Evolutionary conservation across 1,140 invertebrate species (phyloP).

Genomic region (Formica selysi): DNA sequence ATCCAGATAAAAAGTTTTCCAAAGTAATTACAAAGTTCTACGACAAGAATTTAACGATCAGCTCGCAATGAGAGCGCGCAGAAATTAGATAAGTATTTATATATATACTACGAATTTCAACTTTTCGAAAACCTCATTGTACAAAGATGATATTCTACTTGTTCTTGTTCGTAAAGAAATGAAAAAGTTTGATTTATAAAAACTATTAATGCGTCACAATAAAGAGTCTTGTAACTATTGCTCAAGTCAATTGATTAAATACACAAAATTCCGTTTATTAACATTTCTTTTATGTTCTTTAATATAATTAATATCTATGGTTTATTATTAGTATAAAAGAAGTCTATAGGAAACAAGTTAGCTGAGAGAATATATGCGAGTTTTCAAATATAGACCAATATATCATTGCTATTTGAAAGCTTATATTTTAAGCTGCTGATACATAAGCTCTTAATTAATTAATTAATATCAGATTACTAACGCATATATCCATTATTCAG

Average conservation of each 20-base stretch:
- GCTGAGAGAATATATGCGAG: not conserved
- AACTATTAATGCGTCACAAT: conserved; percentile 4
- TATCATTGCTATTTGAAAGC: conserved; percentile 7
- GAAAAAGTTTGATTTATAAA: conserved; percentile 21
- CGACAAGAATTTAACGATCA: conserved; percentile 61
- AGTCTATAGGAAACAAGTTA: not conserved
- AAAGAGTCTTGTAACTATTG: not conserved
- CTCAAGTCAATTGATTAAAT: not conserved
- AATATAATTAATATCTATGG: not conserved
- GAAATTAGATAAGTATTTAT: conserved; percentile 54
- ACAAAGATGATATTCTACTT: conserved; percentile 37
- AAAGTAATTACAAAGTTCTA: conserved; percentile 56
- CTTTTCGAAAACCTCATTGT: conserved; percentile 43
- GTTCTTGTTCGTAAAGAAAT: conserved; percentile 29
- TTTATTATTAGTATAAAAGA: conserved; percentile 4
- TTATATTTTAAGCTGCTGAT: conserved; percentile 3
- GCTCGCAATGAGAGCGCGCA: conserved; percentile 33
- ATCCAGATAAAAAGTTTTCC: conserved; percentile 38
- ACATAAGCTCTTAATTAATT: conserved; percentile 56
- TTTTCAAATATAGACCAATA: conserved; percentile 13
- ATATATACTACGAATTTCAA: conserved; percentile 54
- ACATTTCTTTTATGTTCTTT: not conserved
- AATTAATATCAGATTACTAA: conserved; percentile 54
- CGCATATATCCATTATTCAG: conserved; percentile 56
- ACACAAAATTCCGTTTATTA: not conserved